Evolutionary conservation across 2,113 vertebrate species (phyloP).

Genomic region (Phasianus colchicus): DNA sequence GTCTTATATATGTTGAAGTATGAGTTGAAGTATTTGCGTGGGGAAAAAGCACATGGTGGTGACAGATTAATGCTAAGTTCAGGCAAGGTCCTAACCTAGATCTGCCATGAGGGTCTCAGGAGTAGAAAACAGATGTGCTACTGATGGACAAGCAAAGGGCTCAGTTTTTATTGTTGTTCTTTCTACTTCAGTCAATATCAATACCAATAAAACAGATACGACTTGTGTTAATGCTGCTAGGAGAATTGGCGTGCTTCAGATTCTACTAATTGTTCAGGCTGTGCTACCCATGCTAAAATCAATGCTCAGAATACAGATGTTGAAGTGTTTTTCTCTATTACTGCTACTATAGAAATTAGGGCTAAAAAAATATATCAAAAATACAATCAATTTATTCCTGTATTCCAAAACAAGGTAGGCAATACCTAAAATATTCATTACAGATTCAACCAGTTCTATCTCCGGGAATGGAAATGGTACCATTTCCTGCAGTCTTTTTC

Average conservation of each 20-base stretch:
- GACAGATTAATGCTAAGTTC: background rate
- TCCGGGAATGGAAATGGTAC: background rate
- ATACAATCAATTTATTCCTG: background rate
- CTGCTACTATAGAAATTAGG: background rate
- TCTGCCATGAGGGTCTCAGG: background rate
- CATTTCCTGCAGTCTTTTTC: background rate
- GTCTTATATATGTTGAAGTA: background rate
- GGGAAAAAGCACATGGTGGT: background rate
- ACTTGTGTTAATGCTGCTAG: background rate
- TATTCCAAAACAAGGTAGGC: background rate
- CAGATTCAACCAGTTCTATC: background rate
- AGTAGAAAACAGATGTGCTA: background rate
- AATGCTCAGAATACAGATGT: background rate
- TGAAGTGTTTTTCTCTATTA: background rate
- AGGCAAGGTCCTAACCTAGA: background rate
- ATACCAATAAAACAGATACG: background rate
- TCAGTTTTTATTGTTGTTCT: background rate
- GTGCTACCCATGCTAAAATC: background rate
- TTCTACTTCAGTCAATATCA: background rate
- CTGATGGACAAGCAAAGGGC: background rate
- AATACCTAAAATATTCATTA: background rate
- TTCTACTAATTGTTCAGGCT: background rate
- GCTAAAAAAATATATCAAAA: background rate
- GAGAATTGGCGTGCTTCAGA: background rate
- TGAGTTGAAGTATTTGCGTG: too few relatives aligned